Conservation (phyloP, 2,113 vertebrate species). For the Laticauda colubrina region DNA sequence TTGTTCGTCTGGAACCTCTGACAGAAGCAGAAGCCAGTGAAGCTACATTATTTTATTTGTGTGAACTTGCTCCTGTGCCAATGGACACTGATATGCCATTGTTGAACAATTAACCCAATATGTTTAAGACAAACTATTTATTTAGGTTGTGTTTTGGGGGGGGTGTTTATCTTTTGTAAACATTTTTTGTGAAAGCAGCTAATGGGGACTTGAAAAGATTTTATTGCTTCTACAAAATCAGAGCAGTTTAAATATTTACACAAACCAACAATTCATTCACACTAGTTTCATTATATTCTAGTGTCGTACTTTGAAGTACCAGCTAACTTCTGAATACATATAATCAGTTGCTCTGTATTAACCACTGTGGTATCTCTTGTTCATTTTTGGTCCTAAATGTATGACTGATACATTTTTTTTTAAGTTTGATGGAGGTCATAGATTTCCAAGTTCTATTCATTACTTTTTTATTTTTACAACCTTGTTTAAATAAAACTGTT, state of each 20-base stretch:
- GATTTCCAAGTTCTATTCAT: conserved; percentile 28
- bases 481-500: conserved; percentile 54
- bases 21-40: conserved; percentile 90
- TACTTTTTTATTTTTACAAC: conserved; percentile 61
- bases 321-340: not conserved
- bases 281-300: conserved; percentile 21
- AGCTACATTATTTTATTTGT: conserved; percentile 90
- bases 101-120: conserved; percentile 70
- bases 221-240: conserved; percentile 42
- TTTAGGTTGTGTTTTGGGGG: conserved; percentile 73
- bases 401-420: conserved; percentile 36
- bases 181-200: conserved; percentile 67
- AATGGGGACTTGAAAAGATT: conserved; percentile 60
- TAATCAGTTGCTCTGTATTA: conserved; percentile 37
- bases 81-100: conserved; percentile 75
- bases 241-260: conserved; percentile 38
- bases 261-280: conserved; percentile 41
- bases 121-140: conserved; percentile 83
- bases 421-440: conserved; percentile 46
- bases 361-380: conserved; percentile 41
- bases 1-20: conserved; percentile 89
- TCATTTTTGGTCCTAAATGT: conserved; percentile 57
- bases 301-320: conserved; percentile 36
- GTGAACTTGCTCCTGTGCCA: conserved; percentile 81
- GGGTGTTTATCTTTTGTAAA: conserved; percentile 71